Evolutionary conservation across 2,888 invertebrate species (phyloP), one percentile per base, ranked within the genome.

Genomic region (Cataglyphis cursor): DNA sequence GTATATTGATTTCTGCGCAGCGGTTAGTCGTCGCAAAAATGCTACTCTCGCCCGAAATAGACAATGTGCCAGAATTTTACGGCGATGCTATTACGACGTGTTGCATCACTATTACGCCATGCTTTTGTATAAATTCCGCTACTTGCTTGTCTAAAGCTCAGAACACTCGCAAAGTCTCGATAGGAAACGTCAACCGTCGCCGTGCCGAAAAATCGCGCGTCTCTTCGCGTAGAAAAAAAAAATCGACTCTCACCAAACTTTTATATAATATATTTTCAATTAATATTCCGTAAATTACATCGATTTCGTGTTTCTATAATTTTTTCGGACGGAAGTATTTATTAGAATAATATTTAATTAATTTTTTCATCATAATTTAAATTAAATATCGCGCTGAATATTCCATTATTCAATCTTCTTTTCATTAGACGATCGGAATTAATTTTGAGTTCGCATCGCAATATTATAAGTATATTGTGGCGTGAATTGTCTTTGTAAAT

Each of bases 41-140:
- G 57, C 66, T 78, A 62, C 81, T 18, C 41, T 12, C 38, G 87
- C 90, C 90, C 84, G 87, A 94, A 94, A 94, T 94, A 94, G 94
- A 94, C 90, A 93, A 93, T 91, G 90, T 89, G 88, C 87, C 85
- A 86, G 88, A 91, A 90, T 92, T 92, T 91, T 91, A 91, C 89
- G 80, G 35, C 65, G 84, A 70, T 78, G 75, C 88, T 88, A 84
- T 87, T 87, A 88, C 85, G 80, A 84, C 73, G 35, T 18, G 24
- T 80, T 80, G 68, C 78, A 87, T 92, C 92, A 92, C 74, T 65
- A 82, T 90, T 88, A 89, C 91, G 89, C 83, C 82, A 90, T 86
- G 88, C 88, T 86, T 91, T 90, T 90, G 89, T 92, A 93, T 92
- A 93, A 93, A 93, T 86, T 66, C 90, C 83, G 90, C 80, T 84